Evolutionary conservation across 2,888 invertebrate genomes (phyloP).

Genomic region (Noctuana brunneofusca): DNA sequence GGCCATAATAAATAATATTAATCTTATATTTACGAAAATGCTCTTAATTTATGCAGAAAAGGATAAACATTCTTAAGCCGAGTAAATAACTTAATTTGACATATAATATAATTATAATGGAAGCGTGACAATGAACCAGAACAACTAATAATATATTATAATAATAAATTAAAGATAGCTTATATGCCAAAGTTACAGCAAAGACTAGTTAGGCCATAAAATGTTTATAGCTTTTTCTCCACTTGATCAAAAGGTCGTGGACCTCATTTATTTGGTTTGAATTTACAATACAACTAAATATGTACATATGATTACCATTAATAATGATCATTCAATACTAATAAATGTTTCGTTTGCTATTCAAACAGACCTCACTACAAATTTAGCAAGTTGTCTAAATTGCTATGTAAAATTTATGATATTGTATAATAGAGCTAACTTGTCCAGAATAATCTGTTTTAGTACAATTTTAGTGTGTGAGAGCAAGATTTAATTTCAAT

Average conservation of each 20-base stretch:
- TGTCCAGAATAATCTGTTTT: background rate
- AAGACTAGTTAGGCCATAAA: constrained; percentile 64
- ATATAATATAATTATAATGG: constrained; percentile 10
- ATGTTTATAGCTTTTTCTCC: constrained; percentile 74
- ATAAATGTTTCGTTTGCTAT: constrained; percentile 34
- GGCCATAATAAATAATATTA: background rate
- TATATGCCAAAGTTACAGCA: constrained; percentile 54
- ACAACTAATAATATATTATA: constrained; percentile 37
- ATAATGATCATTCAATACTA: constrained; percentile 63
- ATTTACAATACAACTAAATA: constrained; percentile 73
- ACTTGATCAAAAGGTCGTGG: constrained; percentile 63
- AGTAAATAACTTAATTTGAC: constrained; percentile 1
- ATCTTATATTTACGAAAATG: background rate
- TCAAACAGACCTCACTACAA: constrained; percentile 20
- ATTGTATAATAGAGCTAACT: constrained; percentile 4
- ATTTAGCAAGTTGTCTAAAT: constrained; percentile 28
- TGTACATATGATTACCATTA: constrained; percentile 72
- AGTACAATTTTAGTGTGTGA: background rate
- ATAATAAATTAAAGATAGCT: constrained; percentile 46
- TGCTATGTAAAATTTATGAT: constrained; percentile 23
- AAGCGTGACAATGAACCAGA: constrained; percentile 38
- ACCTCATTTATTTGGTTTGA: constrained; percentile 67
- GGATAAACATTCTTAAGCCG: background rate
- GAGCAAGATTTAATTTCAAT: background rate
- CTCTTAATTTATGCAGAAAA: background rate